Base-by-base conservation (phyloP, 2,113 vertebrate genomes). In the Triplophysa dalaica region DNA sequence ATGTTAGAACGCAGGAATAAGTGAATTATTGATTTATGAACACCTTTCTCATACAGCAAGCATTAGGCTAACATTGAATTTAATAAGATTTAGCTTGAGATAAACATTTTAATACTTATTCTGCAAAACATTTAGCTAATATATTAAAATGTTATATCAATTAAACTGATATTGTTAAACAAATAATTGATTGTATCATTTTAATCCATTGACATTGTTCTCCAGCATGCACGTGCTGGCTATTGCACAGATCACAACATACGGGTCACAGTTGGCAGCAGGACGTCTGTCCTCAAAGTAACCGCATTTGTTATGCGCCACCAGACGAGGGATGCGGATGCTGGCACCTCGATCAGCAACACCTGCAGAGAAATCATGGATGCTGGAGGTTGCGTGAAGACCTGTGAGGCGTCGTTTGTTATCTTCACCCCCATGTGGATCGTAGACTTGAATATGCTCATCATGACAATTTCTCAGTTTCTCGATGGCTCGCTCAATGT, bases 281-380 rank as follows among this genome's bases (percentile, higher is more conserved):
- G 93, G 94, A 19, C 92, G 87, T 63, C 92, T 88, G 68, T 94
- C 93, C 82, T 94, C 93, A 0, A 93, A 94, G 88, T 94, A 94
- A 1, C 93, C 93, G 0, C 0, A 82, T 17, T 91, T 89, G 0
- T 92, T 90, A 65, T 91, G 90, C 54, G 86, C 88, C 0, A 93
- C 92, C 60, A 91, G 89, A 11, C 92, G 91, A 0, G 93, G 93
- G 80, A 94, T 93, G 4, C 92, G 90, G 85, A 94, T 89, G 80
- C 93, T 94, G 82, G 89, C 92, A 0, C 89, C 89, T 0, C 92
- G 89, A 87, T 93, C 90, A 83, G 91, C 92, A 65, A 94, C 86
- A 0, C 91, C 93, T 0, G 90, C 89, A 0, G 92, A 92, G 87
- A 94, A 94, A 24, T 92, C 87, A 0, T 89, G 84, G 86, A 94